Conservation (phyloP, 2,113 vertebrate genomes). For the Sapajus apella region DNA sequence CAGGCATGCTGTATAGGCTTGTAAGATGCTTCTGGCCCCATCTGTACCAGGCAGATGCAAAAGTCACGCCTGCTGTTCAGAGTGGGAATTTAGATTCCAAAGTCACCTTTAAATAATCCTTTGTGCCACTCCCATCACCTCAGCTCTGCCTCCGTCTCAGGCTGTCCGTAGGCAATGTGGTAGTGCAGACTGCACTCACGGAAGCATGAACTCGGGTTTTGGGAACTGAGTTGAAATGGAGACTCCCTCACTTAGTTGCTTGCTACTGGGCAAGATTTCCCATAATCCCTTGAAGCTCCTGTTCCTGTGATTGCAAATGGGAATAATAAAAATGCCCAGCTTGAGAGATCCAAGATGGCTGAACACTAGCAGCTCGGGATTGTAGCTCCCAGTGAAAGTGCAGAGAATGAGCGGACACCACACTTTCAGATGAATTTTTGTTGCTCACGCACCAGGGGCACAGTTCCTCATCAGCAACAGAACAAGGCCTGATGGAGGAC, state of each 20-base stretch:
- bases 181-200: too few species aligned
- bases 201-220: not conserved
- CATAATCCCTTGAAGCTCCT: not conserved
- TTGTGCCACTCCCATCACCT: not conserved
- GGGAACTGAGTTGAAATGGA: not conserved
- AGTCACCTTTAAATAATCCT: not conserved
- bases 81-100: not conserved
- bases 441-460: too few species aligned
- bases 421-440: too few species aligned
- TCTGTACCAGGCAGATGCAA: not conserved
- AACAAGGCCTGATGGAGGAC: too few species aligned
- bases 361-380: too few species aligned
- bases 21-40: not conserved
- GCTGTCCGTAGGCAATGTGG: fast-evolving
- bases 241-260: not conserved
- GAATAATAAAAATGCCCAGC: not conserved
- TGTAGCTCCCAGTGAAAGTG: too few species aligned
- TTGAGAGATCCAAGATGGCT: too few species aligned
- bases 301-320: not conserved
- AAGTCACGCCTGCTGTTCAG: not conserved
- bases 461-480: too few species aligned
- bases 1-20: fast-evolving
- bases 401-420: too few species aligned
- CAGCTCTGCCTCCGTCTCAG: not conserved
- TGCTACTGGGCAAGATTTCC: not conserved